Conservation (phyloP, 2,888 invertebrate species). For the Beris morrisii region DNA sequence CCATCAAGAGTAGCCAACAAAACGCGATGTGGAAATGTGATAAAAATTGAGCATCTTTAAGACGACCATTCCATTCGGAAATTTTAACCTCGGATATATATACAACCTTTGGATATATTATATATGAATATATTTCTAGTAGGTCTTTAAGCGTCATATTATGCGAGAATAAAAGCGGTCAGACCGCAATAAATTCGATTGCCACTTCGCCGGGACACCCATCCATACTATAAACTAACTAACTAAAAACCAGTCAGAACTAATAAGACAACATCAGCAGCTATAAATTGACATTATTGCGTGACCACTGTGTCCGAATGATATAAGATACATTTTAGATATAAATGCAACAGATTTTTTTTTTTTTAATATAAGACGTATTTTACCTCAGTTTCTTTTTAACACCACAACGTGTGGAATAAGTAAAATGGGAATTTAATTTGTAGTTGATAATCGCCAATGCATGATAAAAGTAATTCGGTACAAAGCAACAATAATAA, state of each 20-base stretch:
- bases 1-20: not conserved
- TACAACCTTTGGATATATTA: too few relatives aligned
- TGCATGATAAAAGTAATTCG: too few relatives aligned
- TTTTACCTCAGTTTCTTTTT: too few relatives aligned
- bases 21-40: constrained; percentile 2
- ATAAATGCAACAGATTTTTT: too few relatives aligned
- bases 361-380: too few relatives aligned
- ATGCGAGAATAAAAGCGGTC: constrained; percentile 18
- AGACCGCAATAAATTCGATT: constrained; percentile 37
- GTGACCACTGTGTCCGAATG: constrained; percentile 25
- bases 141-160: not conserved
- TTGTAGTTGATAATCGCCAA: too few relatives aligned
- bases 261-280: constrained; percentile 19
- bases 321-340: too few relatives aligned
- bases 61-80: not conserved
- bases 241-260: constrained; percentile 22
- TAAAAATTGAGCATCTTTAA: constrained; percentile 4
- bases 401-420: too few relatives aligned
- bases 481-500: too few relatives aligned
- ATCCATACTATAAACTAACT: constrained; percentile 7
- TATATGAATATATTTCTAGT: too few relatives aligned
- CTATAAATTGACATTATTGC: constrained; percentile 36
- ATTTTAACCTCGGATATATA: too few relatives aligned
- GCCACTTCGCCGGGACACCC: constrained; percentile 20
- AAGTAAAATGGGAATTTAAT: too few relatives aligned